These are phyloP conservation scores for Parotocinclus haroldoi DNA, from an alignment of 2,797 vertebrate species.

Conservation along the genomic window DNA sequence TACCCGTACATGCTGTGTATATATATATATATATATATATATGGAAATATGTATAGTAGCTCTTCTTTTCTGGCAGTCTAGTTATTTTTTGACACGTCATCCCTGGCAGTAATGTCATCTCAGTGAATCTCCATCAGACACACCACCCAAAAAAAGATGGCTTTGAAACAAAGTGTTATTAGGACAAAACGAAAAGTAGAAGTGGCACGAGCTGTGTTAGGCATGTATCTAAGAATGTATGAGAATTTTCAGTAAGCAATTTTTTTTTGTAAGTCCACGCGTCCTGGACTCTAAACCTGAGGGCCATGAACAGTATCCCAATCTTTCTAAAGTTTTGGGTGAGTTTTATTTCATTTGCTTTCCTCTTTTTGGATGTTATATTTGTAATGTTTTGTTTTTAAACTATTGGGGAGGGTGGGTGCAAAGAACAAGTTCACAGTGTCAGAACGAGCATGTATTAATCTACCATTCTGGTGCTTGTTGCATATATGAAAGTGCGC, in stretches of 20 bases:
- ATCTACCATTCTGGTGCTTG: slow-evolving; percentile 80
- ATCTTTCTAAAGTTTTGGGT: slow-evolving; percentile 78
- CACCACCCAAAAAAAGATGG: slow-evolving; percentile 58
- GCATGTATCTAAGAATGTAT: slow-evolving; percentile 89
- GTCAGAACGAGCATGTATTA: slow-evolving; percentile 64
- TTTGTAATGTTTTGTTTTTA: slow-evolving; percentile 80
- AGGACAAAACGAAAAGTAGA: slow-evolving; percentile 23
- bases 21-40: slow-evolving; percentile 55
- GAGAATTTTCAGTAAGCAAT: slow-evolving; percentile 77
- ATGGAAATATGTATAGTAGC: slow-evolving; percentile 60
- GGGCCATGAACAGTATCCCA: slow-evolving; percentile 75
- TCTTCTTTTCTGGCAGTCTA: slow-evolving; percentile 75
- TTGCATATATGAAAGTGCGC: slow-evolving; percentile 75
- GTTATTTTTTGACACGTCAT: slow-evolving; percentile 74
- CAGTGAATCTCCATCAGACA: slow-evolving; percentile 47
- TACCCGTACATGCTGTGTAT: slow-evolving; percentile 49
- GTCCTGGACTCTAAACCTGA: slow-evolving; percentile 89
- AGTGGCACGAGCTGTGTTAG: slow-evolving; percentile 69
- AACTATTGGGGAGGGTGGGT: slow-evolving; percentile 75
- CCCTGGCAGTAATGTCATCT: slow-evolving; percentile 43
- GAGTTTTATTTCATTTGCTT: slow-evolving; percentile 68
- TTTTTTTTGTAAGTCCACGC: slow-evolving; percentile 68
- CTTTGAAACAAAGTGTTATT: slow-evolving; percentile 67
- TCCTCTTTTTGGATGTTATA: slow-evolving; percentile 71
- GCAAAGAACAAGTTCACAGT: slow-evolving; percentile 80